These are phyloP conservation scores for Leptopilina myrica DNA, from an alignment of 2,888 invertebrate genomes.

Conservation along the genomic window DNA sequence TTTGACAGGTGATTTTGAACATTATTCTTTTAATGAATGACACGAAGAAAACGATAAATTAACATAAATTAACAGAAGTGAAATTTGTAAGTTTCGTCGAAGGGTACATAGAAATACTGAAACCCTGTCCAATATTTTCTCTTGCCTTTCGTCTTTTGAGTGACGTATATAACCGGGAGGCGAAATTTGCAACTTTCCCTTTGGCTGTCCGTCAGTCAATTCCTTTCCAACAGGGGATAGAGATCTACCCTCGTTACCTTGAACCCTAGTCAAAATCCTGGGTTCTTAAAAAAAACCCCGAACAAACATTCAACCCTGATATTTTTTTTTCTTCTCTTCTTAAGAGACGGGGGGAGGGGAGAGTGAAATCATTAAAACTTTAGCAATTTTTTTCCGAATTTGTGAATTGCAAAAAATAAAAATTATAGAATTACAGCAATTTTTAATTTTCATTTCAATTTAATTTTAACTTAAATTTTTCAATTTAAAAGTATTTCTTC, in stretches of 20 bases:
- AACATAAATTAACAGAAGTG: constrained; percentile 24
- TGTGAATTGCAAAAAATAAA: too few relatives aligned
- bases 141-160: constrained; percentile 3
- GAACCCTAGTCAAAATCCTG: constrained; percentile 15
- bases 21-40: not conserved
- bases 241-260: constrained; percentile 35
- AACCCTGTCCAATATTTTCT: constrained; percentile 33
- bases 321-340: not conserved
- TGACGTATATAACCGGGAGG: constrained; percentile 32
- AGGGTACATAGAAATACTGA: constrained; percentile 4
- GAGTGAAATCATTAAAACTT: not conserved
- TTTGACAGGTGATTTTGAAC: not conserved
- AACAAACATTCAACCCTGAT: not conserved
- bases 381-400: too few relatives aligned
- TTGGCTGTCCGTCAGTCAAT: constrained; percentile 29
- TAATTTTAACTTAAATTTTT: too few relatives aligned
- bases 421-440: too few relatives aligned
- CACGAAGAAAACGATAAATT: constrained; percentile 33
- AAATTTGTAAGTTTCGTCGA: constrained; percentile 27
- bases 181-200: constrained; percentile 34
- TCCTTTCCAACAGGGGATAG: constrained; percentile 24
- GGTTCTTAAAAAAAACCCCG: not conserved
- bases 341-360: too few relatives aligned
- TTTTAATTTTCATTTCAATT: too few relatives aligned
- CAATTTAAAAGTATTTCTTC: too few relatives aligned